phyloP scores from a whole-genome alignment of 2,888 invertebrate genomes.

The Aplocera efformata region DNA sequence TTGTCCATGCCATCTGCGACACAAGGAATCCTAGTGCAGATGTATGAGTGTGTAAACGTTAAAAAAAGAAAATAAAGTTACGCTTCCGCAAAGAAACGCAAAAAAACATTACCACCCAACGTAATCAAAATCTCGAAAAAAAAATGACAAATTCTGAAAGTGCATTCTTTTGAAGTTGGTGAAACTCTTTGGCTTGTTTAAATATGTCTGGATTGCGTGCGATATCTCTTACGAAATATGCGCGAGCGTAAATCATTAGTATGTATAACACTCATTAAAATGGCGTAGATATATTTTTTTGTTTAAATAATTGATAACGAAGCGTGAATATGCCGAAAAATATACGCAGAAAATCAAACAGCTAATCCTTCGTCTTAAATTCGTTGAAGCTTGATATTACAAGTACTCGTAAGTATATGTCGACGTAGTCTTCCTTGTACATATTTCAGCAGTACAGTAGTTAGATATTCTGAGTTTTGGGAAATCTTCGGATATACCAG shows the following conservation, averaged over 20 bases:
- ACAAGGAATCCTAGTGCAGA: too few species aligned
- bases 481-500: too few species aligned
- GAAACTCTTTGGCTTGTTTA: constrained; percentile 4
- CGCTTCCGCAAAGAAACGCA: too few species aligned
- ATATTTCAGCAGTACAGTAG: too few species aligned
- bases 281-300: constrained; percentile 23
- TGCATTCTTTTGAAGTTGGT: constrained; percentile 5
- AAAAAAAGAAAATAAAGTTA: too few species aligned
- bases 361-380: constrained; percentile 9
- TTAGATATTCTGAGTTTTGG: constrained; percentile 21
- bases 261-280: constrained; percentile 18
- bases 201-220: constrained; percentile 7
- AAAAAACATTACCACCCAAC: not conserved
- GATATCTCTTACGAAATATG: constrained; percentile 11
- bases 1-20: too few species aligned
- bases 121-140: not conserved
- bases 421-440: too few species aligned
- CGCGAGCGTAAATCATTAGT: constrained; percentile 7
- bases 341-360: constrained; percentile 30
- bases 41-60: too few species aligned
- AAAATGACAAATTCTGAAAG: constrained; percentile 4
- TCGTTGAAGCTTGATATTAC: too few species aligned
- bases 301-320: constrained; percentile 37
- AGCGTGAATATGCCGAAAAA: constrained; percentile 41
- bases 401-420: too few species aligned